Evolutionary conservation across 2,797 vertebrate species (phyloP).

Genomic region (Tolypeutes matacus): DNA sequence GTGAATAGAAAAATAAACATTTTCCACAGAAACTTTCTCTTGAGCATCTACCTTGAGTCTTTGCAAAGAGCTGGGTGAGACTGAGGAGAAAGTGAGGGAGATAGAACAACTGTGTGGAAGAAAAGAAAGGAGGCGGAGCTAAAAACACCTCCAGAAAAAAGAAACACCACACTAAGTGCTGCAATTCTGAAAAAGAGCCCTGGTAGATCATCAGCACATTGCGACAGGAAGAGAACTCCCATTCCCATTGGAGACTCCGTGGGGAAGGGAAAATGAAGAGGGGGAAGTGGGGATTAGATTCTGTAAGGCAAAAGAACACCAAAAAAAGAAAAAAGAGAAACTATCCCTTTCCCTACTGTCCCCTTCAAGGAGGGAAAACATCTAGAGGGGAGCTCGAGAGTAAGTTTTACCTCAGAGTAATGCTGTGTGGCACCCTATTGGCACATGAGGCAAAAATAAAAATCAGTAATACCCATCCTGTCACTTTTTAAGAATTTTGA

Average conservation of each 20-base stretch:
- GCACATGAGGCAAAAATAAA: not conserved
- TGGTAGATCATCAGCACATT: fast-evolving
- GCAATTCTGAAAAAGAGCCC: not conserved
- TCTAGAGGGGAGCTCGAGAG: too few species aligned
- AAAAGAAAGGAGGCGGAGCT: not conserved
- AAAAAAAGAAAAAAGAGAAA: not conserved
- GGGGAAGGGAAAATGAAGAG: too few species aligned
- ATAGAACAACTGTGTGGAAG: not conserved
- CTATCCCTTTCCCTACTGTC: fast-evolving
- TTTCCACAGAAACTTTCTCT: not conserved
- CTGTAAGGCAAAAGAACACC: not conserved
- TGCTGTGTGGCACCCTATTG: fast-evolving
- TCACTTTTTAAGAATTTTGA: not conserved
- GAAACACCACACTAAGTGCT: not conserved
- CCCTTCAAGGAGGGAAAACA: not conserved
- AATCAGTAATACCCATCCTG: not conserved
- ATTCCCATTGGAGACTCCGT: not conserved
- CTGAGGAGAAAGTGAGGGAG: fast-evolving
- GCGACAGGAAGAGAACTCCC: not conserved
- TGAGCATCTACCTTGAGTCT: not conserved
- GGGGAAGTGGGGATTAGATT: not conserved
- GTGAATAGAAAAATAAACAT: not conserved
- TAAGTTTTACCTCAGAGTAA: not conserved
- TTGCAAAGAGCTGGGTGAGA: not conserved
- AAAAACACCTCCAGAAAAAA: not conserved